Conservation (phyloP, 2,113 vertebrate genomes). For the Phrynocephalus versicolor region DNA sequence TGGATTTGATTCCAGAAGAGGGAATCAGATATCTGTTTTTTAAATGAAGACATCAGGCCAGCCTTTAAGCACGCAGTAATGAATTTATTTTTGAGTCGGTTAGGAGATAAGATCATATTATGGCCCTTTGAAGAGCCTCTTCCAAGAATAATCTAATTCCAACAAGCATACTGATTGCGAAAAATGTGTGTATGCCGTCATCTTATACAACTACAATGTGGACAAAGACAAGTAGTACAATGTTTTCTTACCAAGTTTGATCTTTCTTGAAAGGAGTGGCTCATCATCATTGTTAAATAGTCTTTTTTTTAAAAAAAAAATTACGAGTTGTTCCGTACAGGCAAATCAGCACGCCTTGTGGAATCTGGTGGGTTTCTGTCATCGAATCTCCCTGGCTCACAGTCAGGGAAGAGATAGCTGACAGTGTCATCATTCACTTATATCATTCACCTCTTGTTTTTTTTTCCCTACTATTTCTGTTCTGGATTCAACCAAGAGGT, state of each 20-base stretch:
- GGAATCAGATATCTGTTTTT: neutral
- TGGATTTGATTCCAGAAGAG: neutral
- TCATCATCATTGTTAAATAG: neutral
- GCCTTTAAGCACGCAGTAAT: neutral
- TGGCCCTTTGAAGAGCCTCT: neutral
- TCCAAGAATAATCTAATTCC: neutral
- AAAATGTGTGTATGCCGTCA: too few species aligned
- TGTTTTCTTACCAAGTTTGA: neutral
- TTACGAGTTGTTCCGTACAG: neutral
- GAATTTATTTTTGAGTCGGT: neutral
- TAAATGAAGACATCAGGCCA: neutral
- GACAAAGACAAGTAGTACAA: neutral
- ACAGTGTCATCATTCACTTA: too few species aligned
- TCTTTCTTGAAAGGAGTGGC: neutral
- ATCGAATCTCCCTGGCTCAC: too few species aligned
- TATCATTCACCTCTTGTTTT: too few species aligned
- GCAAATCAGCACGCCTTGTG: too few species aligned
- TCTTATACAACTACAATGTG: neutral
- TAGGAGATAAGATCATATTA: neutral
- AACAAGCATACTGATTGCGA: neutral
- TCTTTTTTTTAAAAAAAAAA: neutral
- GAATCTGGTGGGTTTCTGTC: too few species aligned
- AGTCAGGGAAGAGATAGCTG: too few species aligned
- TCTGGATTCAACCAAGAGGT: too few species aligned
- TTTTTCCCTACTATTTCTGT: too few species aligned